Base-by-base conservation (phyloP, 92 coral and sea anemone species). In the Virgularia gustaviana region DNA sequence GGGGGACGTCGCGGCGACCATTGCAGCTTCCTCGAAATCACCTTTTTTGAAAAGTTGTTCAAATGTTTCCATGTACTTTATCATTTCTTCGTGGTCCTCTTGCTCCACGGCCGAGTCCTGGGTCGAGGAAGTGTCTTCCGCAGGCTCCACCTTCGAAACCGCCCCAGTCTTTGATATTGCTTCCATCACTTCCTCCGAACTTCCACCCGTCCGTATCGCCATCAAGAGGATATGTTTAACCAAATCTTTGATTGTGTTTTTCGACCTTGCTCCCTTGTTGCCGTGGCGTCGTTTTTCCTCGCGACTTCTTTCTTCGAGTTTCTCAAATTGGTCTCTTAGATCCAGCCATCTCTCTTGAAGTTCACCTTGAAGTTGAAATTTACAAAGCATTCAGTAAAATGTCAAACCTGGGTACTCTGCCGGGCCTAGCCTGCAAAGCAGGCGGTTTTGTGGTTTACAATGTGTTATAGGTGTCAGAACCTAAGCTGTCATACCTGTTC, bases 81-180 rank as follows among this genome's bases (percentile, higher is more conserved):
- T 57, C 73, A 66, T 66, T 10, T 66, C 73, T 7, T 66, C 73
- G 2, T 66, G 73, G 30, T 57, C 64, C 9, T 66, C 55, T 45
- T 45, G 56, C 0, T 51, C 73, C 34, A n/a, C n/a, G n/a, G n/a
- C n/a, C n/a, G n/a, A n/a, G n/a, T n/a, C n/a, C n/a, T n/a, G n/a
- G n/a, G n/a, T n/a, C n/a, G 18, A 7, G 8, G 42, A 25, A n/a
- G 39, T 55, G 2, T 64, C 71, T 37, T 64, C 71, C n/a, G n/a
- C n/a, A n/a, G n/a, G n/a, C n/a, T n/a, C n/a, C n/a, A n/a, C n/a
- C n/a, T n/a, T n/a, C n/a, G n/a, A n/a, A n/a, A n/a, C n/a, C n/a
- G n/a, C n/a, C n/a, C n/a, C n/a, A n/a, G n/a, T n/a, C n/a, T n/a
- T 20, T 0, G 11, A 55, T 0, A 0, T 5, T 27, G 0, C 9